Base-by-base conservation (phyloP, 2,888 invertebrate genomes). In the Conops quadrifasciatus region DNA sequence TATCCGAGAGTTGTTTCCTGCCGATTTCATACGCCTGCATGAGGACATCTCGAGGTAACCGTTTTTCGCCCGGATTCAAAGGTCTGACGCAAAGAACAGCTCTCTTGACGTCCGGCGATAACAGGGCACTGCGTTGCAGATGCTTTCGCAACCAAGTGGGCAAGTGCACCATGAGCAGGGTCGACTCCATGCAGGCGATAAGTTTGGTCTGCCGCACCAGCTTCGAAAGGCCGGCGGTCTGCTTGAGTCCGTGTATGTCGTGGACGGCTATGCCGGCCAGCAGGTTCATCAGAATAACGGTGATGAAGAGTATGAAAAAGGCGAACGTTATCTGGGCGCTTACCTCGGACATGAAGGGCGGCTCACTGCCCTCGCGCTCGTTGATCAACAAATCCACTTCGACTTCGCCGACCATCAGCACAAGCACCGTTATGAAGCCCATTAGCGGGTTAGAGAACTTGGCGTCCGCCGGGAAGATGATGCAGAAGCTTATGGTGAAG, bases 401-500 rank as follows among this genome's bases (percentile, higher is more conserved):
- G 77, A 94, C 87, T 83, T 94, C 94, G 0, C 94, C 94, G 11
- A 94, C 94, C 94, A 94, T 94, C 94, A 94, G 94, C 0, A 94
- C 94, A 72, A 94, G 84, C 5, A 94, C 93, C 2, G 94, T 93
- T 72, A 94, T 93, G 74, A 94, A 90, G 11, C 94, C 94, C 86
- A 93, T 93, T 76, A 94, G 92, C 0, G 94, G 94, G 85, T 94
- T 93, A 9, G 93, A 91, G 81, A 94, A 94, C 0, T 93, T 92
- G 16, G 92, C 91, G 0, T 93, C 92, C 75, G 92, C 91, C 0
- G 94, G 94, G 83, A 94, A 95, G 80, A 95, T 93, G 0, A 95
- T 94, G 84, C 94, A 94, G 81, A 95, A 95, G 82, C 94, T 94
- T 71, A 94, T 92, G 0, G 94, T 94, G 80, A 95, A 95, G 0